A percentile compares a stretch with the other conserved stretches of the same genome.
These are phyloP conservation scores for Chirona hameri DNA, from an alignment of 2,888 invertebrate genomes.

Conservation along the genomic window DNA sequence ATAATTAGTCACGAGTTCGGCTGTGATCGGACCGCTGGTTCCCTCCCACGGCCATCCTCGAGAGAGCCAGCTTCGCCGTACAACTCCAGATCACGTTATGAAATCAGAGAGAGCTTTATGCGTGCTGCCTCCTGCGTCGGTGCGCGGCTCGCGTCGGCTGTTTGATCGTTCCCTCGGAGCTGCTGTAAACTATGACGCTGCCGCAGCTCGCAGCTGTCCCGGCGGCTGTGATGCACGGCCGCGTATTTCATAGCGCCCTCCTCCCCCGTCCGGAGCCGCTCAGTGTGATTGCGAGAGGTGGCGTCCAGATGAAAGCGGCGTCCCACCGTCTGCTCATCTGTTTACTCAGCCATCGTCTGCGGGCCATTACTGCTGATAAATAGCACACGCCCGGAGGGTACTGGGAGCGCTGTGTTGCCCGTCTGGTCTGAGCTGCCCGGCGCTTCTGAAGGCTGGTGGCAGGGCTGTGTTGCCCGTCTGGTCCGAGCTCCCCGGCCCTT, in stretches of 20 bases:
- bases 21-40: neutral
- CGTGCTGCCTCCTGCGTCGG: neutral
- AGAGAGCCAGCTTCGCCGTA: neutral
- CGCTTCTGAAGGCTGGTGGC: no score
- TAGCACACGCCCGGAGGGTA: neutral
- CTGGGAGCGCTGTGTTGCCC: no score
- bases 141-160: neutral
- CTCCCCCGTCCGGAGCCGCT: neutral
- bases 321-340: neutral
- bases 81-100: no score
- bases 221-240: neutral
- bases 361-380: slow-evolving; percentile 1
- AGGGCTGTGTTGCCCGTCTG: no score
- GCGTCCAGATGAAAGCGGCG: neutral
- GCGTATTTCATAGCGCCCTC: neutral
- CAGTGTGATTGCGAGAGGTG: neutral
- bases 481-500: no score
- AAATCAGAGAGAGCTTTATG: no score
- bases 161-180: neutral
- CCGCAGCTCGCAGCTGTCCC: neutral
- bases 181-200: neutral
- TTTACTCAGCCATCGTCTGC: neutral
- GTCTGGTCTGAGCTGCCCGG: no score
- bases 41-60: no score
- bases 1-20: neutral